Evolutionary conservation across 2,888 invertebrate species (phyloP).

Genomic region (Drosophila percnosoma): DNA sequence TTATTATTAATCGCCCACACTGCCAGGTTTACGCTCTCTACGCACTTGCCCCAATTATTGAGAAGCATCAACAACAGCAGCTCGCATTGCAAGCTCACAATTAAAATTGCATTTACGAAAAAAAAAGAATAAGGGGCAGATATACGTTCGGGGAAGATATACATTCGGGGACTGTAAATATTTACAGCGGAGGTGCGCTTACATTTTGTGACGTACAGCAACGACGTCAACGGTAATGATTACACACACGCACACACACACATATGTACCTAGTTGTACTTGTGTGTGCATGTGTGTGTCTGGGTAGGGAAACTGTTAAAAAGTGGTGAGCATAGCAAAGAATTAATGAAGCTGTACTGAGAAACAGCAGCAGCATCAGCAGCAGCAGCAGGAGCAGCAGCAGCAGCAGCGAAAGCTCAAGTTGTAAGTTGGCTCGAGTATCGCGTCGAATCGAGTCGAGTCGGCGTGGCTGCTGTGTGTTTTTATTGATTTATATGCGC

Average conservation of each 20-base stretch:
- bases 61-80: conserved; percentile 36
- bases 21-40: conserved; percentile 17
- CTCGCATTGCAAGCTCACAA: conserved; percentile 52
- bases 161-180: conserved; percentile 58
- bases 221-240: conserved; percentile 55
- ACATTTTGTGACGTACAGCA: conserved; percentile 47
- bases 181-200: conserved; percentile 61
- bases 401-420: conserved; percentile 31
- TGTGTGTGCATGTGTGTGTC: conserved; percentile 29
- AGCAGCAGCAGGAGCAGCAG: background rate
- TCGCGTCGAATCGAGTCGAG: conserved; percentile 20
- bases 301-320: conserved; percentile 49
- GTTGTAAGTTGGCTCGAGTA: conserved; percentile 16
- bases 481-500: conserved; percentile 81
- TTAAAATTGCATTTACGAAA: conserved; percentile 62
- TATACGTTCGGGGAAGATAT: conserved; percentile 62
- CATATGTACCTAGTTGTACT: conserved; percentile 7
- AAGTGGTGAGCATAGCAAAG: conserved; percentile 44
- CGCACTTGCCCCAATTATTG: conserved; percentile 68
- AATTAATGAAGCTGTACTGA: conserved; percentile 57
- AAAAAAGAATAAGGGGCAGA: conserved; percentile 16
- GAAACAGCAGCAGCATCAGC: conserved; percentile 4
- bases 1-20: conserved; percentile 13
- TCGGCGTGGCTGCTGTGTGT: conserved; percentile 59
- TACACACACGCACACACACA: conserved; percentile 18